Evolutionary conservation across 2,888 invertebrate genomes (phyloP).

Genomic region (Actias luna): DNA sequence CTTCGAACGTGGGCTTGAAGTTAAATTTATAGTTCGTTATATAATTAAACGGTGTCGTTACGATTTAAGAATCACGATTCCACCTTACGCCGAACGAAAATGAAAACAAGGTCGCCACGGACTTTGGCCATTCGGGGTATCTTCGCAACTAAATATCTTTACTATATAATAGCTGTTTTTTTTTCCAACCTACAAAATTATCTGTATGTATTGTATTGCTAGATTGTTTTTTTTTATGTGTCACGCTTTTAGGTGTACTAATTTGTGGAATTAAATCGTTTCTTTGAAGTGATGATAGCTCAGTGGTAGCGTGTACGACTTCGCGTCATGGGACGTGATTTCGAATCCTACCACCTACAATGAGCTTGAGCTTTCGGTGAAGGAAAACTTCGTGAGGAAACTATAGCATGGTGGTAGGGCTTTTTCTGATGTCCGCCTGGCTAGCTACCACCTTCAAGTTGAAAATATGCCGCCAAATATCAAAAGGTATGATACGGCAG

Average conservation of each 20-base stretch:
- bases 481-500: no score
- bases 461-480: no score
- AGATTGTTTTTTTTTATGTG: neutral
- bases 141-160: constrained; percentile 23
- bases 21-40: constrained; percentile 9
- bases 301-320: no score
- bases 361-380: no score
- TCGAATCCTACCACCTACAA: no score
- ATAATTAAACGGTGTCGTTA: neutral
- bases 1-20: neutral
- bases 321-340: no score
- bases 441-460: no score
- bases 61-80: constrained; percentile 27
- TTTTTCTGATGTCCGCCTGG: no score
- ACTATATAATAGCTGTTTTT: neutral
- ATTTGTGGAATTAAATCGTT: neutral
- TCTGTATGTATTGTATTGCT: neutral
- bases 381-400: no score
- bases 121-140: constrained; percentile 65
- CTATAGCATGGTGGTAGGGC: no score
- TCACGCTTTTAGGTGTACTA: neutral
- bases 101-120: constrained; percentile 77
- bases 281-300: no score
- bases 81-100: constrained; percentile 57
- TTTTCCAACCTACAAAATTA: neutral